phyloP scores from a whole-genome alignment of 2,797 vertebrate genomes.

The Remorina albescens region DNA sequence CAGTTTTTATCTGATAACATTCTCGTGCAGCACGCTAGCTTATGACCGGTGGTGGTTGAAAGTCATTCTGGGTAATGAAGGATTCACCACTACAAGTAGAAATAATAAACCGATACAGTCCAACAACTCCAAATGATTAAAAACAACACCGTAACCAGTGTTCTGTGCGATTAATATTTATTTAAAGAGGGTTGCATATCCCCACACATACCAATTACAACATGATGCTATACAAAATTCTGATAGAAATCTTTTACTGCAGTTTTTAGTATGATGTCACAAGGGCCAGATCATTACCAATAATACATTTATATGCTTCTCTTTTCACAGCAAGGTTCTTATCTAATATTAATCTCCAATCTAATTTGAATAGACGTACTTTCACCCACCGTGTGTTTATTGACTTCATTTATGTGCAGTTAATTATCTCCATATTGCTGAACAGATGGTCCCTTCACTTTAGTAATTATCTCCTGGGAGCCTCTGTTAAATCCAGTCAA shows the following conservation, averaged over 20 bases:
- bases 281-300: constrained; percentile 16
- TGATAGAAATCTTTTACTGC: constrained; percentile 3
- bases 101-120: neutral
- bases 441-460: constrained; percentile 69
- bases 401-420: constrained; percentile 56
- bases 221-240: constrained; percentile 9
- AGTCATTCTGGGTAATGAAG: neutral
- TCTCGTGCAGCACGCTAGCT: neutral
- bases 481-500: constrained; percentile 52
- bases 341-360: constrained; percentile 31
- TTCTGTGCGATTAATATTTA: neutral
- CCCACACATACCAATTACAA: neutral
- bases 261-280: constrained; percentile 33
- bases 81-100: neutral
- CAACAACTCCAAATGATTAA: neutral
- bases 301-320: neutral
- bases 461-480: constrained; percentile 56
- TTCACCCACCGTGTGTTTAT: constrained; percentile 48
- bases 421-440: constrained; percentile 68
- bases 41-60: neutral
- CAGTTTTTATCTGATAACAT: constrained; percentile 3
- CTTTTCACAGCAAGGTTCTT: constrained; percentile 23
- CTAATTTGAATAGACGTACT: constrained; percentile 56
- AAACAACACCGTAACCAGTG: no score
- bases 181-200: neutral